Evolutionary conservation across 2,113 vertebrate species (phyloP).

Genomic region (Barbus barbus): DNA sequence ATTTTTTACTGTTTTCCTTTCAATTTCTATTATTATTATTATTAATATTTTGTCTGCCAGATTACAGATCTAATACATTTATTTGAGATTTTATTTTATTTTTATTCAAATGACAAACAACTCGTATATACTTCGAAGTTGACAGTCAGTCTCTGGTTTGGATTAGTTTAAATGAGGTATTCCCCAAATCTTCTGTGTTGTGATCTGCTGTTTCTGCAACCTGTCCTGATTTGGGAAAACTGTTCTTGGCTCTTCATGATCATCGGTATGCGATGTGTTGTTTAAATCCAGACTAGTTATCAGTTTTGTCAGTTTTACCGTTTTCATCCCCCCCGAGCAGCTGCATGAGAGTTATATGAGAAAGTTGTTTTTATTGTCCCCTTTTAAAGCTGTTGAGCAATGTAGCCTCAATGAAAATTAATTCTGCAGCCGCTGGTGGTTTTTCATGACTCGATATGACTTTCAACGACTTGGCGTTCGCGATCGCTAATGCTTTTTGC

Average conservation of each 20-base stretch:
- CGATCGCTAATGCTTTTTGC: conserved; percentile 57
- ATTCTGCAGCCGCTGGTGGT: neutral
- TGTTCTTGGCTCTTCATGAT: conserved; percentile 7
- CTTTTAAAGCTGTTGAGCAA: conserved; percentile 35
- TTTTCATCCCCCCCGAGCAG: conserved; percentile 12
- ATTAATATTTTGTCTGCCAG: no score
- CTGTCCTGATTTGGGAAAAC: neutral
- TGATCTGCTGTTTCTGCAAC: neutral
- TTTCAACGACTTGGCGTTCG: conserved; percentile 35
- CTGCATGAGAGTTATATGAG: conserved; percentile 29
- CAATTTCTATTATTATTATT: no score
- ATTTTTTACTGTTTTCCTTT: no score
- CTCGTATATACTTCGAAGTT: no score
- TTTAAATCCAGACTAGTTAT: conserved; percentile 11
- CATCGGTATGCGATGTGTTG: neutral
- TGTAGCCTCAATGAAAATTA: conserved; percentile 50
- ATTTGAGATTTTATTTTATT: no score
- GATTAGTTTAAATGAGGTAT: neutral
- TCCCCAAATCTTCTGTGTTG: neutral
- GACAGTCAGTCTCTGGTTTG: neutral
- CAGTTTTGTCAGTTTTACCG: conserved; percentile 32
- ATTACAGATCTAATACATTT: no score
- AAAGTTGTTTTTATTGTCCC: conserved; percentile 29
- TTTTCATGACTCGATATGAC: conserved; percentile 31
- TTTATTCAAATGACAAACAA: no score